A percentile compares a stretch with the other conserved stretches of the same genome.
These are phyloP conservation scores for Bagarius yarrelli DNA, from an alignment of 2,113 vertebrate species.

Conservation along the genomic window DNA sequence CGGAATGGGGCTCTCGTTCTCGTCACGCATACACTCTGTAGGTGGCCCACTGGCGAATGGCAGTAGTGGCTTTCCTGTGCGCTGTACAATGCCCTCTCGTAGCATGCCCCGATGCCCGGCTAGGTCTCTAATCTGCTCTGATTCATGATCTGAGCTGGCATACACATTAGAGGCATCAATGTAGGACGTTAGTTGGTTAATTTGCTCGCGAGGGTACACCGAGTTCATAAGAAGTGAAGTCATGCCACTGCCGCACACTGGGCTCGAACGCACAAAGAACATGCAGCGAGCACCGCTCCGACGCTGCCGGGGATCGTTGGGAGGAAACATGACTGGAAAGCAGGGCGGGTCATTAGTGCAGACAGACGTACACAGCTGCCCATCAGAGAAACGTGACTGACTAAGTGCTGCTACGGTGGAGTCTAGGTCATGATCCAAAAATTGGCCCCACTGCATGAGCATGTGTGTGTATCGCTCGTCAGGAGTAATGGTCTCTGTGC, in stretches of 20 bases:
- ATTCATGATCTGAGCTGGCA: constrained; percentile 86
- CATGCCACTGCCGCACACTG: constrained; percentile 96
- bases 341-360: constrained; percentile 94
- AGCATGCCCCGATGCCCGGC: constrained; percentile 92
- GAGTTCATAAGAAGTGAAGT: constrained; percentile 98
- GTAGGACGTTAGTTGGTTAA: constrained; percentile 96
- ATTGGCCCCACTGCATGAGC: constrained; percentile 99
- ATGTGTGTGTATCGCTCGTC: constrained; percentile 93
- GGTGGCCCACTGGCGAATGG: constrained; percentile 92
- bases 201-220: constrained; percentile 93
- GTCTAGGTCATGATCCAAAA: constrained; percentile 94
- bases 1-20: constrained; percentile 95
- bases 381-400: constrained; percentile 93
- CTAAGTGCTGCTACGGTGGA: constrained; percentile 90
- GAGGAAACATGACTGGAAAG: constrained; percentile 90
- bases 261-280: constrained; percentile 98
- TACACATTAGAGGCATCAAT: constrained; percentile 95
- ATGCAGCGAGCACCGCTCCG: constrained; percentile 87
- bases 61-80: constrained; percentile 91
- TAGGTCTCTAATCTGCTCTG: constrained; percentile 86
- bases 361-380: constrained; percentile 84
- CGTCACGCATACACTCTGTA: constrained; percentile 95
- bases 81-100: constrained; percentile 90
- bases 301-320: constrained; percentile 80
- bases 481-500: constrained; percentile 87